Conservation (phyloP, 1,140 invertebrate genomes). For the Thalassaphorura encarpata region DNA sequence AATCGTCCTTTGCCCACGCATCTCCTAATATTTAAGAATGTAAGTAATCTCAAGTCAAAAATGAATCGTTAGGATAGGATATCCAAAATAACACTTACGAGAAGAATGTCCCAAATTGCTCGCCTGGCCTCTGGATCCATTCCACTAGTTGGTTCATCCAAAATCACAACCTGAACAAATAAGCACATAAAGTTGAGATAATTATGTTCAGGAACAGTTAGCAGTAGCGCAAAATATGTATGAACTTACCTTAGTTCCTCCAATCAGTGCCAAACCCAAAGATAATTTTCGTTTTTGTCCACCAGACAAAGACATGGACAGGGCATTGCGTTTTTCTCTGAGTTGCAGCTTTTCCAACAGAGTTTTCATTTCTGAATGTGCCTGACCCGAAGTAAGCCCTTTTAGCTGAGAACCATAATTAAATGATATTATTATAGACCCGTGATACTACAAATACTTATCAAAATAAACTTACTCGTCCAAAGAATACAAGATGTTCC, state of each 20-base stretch:
- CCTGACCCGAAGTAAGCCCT: conserved; percentile 35
- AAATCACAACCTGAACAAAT: conserved; percentile 36
- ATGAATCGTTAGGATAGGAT: background rate
- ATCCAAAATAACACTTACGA: conserved; percentile 30
- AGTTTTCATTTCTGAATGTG: conserved; percentile 36
- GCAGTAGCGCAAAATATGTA: background rate
- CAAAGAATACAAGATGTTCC: conserved; percentile 83
- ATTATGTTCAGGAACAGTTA: conserved; percentile 32
- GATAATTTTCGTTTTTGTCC: conserved; percentile 47
- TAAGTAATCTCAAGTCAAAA: background rate
- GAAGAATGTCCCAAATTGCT: conserved; percentile 47
- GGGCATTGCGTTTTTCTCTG: conserved; percentile 41
- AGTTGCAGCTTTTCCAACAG: conserved; percentile 40
- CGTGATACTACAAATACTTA: background rate
- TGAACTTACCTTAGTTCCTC: conserved; percentile 36
- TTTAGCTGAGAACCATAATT: conserved; percentile 38
- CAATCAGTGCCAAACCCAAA: conserved; percentile 45
- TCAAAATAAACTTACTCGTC: conserved; percentile 46
- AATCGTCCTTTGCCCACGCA: conserved; percentile 60
- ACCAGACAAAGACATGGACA: conserved; percentile 42
- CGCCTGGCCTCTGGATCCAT: conserved; percentile 52
- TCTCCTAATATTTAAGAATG: conserved; percentile 32
- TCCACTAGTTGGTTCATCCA: conserved; percentile 39
- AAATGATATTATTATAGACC: background rate
- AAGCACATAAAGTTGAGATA: conserved; percentile 40